Percentiles rank a stretch among this genome's conserved stretches.
These are phyloP conservation scores for Sinelater perroti DNA, from an alignment of 2,888 invertebrate genomes.

Conservation along the genomic window DNA sequence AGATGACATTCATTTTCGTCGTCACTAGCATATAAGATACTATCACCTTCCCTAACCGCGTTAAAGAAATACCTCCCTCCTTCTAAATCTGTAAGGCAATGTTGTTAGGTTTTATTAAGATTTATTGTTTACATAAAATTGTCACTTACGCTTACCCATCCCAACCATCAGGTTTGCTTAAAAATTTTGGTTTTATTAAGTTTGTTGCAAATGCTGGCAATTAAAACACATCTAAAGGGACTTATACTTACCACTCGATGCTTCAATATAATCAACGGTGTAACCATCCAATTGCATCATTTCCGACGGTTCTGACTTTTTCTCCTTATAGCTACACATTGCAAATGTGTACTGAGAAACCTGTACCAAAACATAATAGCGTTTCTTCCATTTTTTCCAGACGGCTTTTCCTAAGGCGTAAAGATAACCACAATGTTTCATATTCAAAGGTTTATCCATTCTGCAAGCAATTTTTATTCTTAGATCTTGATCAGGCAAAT, in stretches of 20 bases:
- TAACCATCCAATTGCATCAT: constrained; percentile 99
- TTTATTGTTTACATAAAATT: too few species aligned
- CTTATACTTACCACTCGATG: constrained; percentile 80
- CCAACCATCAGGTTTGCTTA: constrained; percentile 91
- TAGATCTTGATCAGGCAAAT: constrained; percentile 93
- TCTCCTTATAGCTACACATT: constrained; percentile 99
- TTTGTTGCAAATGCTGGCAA: too few species aligned
- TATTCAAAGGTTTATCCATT: constrained; percentile 98
- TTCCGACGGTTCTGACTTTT: constrained; percentile 98
- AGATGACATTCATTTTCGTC: constrained; percentile 98
- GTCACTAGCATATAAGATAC: constrained; percentile 93
- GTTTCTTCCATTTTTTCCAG: constrained; percentile 99
- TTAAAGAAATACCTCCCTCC: constrained; percentile 97
- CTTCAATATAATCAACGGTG: constrained; percentile 98
- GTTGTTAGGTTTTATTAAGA: constrained; percentile 34
- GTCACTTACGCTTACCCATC: constrained; percentile 74
- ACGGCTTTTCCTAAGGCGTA: constrained; percentile 95
- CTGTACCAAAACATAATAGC: constrained; percentile 98
- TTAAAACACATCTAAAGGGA: too few species aligned
- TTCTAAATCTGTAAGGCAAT: constrained; percentile 76
- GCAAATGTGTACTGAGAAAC: constrained; percentile 99
- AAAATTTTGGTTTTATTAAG: too few species aligned
- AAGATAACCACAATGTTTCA: constrained; percentile 96
- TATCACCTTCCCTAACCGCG: constrained; percentile 97
- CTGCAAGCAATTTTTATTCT: constrained; percentile 97